Evolutionary conservation across 37 sponge, comb jelly and placozoan species (phyloP).

Genomic region (Chondrilla cf. caribensis): DNA sequence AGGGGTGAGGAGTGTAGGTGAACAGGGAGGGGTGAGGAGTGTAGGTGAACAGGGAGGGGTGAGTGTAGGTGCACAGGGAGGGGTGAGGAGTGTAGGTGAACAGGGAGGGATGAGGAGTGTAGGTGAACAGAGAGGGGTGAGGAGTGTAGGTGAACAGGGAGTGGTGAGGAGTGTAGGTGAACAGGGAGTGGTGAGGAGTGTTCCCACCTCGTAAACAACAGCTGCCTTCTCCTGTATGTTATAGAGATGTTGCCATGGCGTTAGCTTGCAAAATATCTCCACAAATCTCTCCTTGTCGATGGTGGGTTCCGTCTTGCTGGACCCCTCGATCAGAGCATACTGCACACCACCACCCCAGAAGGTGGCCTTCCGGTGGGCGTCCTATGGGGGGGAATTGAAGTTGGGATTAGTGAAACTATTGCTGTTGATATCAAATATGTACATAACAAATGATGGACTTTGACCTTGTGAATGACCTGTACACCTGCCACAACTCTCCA

Average conservation of each 20-base stretch:
- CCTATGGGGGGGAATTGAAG: neutral
- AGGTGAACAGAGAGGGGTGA: neutral
- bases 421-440: neutral
- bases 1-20: too few species aligned
- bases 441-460: too few species aligned
- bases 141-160: neutral
- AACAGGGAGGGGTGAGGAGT: too few species aligned
- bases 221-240: slow-evolving; percentile 37
- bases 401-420: neutral
- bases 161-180: neutral
- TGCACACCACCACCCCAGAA: slow-evolving; percentile 51
- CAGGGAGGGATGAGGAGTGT: neutral
- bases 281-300: slow-evolving; percentile 70
- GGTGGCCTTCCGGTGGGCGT: slow-evolving; percentile 40
- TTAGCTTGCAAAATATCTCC: slow-evolving; percentile 66
- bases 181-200: neutral
- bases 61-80: neutral
- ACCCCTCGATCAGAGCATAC: neutral
- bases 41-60: neutral
- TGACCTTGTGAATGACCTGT: too few species aligned
- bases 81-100: neutral
- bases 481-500: too few species aligned
- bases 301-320: slow-evolving; percentile 58
- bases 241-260: slow-evolving; percentile 72
- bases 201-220: slow-evolving; percentile 57